These are phyloP conservation scores for Halisarca cf. caerulea DNA, from an alignment of 37 sponge, comb jelly and placozoan genomes.

Conservation along the genomic window DNA sequence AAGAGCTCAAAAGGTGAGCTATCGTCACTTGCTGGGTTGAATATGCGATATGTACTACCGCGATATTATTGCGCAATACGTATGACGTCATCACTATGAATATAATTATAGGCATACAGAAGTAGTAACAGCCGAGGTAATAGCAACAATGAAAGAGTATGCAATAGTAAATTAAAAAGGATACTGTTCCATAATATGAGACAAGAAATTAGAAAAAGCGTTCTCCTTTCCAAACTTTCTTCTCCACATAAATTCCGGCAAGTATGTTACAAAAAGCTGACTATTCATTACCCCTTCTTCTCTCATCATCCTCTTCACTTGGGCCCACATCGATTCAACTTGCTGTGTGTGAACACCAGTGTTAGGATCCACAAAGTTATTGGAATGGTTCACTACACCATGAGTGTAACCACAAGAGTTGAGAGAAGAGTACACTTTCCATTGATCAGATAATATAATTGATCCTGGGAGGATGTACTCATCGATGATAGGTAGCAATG, in stretches of 20 bases:
- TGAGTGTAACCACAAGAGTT: background rate
- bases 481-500: constrained; percentile 8
- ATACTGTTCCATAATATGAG: constrained; percentile 19
- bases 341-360: constrained; percentile 37
- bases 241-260: constrained; percentile 44
- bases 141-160: no score
- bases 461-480: constrained; percentile 8
- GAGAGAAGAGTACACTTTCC: constrained; percentile 1
- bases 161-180: no score
- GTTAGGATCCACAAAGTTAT: constrained; percentile 35
- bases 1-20: no score
- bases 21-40: no score
- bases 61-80: no score
- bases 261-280: constrained; percentile 26
- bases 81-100: no score
- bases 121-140: no score
- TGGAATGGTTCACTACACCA: constrained; percentile 32
- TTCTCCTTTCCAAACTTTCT: background rate
- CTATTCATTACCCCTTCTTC: constrained; percentile 12
- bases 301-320: constrained; percentile 32
- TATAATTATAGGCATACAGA: no score
- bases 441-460: constrained; percentile 28
- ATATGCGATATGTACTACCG: no score
- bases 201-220: constrained; percentile 8
- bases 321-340: constrained; percentile 28